These are phyloP conservation scores for Saccostrea echinata DNA, from an alignment of 1,140 invertebrate genomes.

Conservation along the genomic window DNA sequence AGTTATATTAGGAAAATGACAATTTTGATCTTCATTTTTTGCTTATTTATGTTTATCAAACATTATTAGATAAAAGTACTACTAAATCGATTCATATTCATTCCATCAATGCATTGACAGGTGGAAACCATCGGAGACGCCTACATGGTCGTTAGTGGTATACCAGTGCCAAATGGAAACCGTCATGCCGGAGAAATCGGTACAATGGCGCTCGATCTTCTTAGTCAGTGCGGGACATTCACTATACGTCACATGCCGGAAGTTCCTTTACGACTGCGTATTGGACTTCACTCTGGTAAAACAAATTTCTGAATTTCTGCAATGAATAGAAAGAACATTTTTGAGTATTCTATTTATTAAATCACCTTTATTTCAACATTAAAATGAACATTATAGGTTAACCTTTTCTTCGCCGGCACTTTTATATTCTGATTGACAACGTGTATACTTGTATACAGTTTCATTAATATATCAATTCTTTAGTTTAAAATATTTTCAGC, in stretches of 20 bases:
- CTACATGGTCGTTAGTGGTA: slow-evolving; percentile 96
- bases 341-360: too few species aligned
- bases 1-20: too few species aligned
- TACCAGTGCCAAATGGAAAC: slow-evolving; percentile 89
- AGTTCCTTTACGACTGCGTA: slow-evolving; percentile 91
- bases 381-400: too few species aligned
- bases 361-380: too few species aligned
- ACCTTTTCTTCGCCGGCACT: too few species aligned
- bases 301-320: background rate
- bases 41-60: too few species aligned
- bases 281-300: slow-evolving; percentile 91
- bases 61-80: too few species aligned
- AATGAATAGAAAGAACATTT: background rate
- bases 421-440: too few species aligned
- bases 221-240: slow-evolving; percentile 92
- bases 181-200: slow-evolving; percentile 90
- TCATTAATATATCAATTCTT: too few species aligned
- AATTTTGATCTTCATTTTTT: too few species aligned
- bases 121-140: slow-evolving; percentile 98
- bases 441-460: too few species aligned
- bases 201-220: slow-evolving; percentile 92
- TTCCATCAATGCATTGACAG: slow-evolving; percentile 76
- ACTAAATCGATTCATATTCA: background rate
- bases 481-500: too few species aligned
- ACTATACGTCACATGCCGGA: slow-evolving; percentile 92